A percentile compares a stretch with the other conserved stretches of the same genome.
Conservation (phyloP, 1,140 invertebrate species). For the Drosophila lowei region DNA sequence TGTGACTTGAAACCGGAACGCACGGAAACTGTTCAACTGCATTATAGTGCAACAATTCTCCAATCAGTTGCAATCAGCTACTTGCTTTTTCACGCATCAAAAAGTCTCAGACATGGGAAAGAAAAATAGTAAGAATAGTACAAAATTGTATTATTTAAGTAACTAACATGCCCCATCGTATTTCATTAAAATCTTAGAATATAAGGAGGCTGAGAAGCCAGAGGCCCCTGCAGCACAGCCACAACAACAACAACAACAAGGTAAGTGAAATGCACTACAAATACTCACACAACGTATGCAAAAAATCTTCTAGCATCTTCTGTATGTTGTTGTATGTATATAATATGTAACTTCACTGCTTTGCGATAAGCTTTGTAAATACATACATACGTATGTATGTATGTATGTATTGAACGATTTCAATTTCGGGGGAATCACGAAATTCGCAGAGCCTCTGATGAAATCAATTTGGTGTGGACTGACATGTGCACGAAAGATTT, state of each 20-base stretch:
- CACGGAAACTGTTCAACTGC: too few relatives aligned
- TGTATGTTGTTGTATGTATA: neutral
- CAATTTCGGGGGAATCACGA: too few relatives aligned
- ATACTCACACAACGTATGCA: neutral
- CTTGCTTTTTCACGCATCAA: too few relatives aligned
- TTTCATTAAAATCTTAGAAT: conserved; percentile 16
- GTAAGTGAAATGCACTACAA: conserved; percentile 12
- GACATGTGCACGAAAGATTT: too few relatives aligned
- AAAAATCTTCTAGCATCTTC: neutral
- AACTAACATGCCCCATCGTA: neutral
- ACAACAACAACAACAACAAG: conserved; percentile 21
- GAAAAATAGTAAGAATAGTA: conserved; percentile 36
- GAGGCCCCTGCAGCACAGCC: conserved; percentile 14
- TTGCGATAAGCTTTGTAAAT: too few relatives aligned
- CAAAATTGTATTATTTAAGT: neutral
- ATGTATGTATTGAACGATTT: too few relatives aligned
- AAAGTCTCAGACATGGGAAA: conserved; percentile 33
- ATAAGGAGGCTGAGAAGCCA: conserved; percentile 6
- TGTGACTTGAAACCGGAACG: too few relatives aligned
- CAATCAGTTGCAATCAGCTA: too few relatives aligned
- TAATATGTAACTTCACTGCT: neutral
- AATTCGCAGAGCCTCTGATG: too few relatives aligned
- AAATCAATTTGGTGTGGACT: too few relatives aligned
- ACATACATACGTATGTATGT: neutral
- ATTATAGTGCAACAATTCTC: too few relatives aligned